phyloP scores from a whole-genome alignment of 2,888 invertebrate genomes.

The Mantis religiosa region DNA sequence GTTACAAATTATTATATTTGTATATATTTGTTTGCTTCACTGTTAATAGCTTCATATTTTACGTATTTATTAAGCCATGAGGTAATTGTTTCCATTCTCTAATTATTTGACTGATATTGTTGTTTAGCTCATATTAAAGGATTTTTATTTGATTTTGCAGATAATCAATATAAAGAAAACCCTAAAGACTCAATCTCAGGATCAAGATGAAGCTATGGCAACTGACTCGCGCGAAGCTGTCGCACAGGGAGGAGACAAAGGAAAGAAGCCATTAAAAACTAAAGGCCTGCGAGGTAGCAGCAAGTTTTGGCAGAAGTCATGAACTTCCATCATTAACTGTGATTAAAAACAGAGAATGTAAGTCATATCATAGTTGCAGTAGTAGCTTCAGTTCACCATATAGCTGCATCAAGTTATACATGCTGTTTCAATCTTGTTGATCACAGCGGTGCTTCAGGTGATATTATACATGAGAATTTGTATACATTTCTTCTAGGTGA shows the following conservation, averaged over 20 bases:
- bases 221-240: conserved; percentile 65
- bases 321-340: background rate
- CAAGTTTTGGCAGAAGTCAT: conserved; percentile 60
- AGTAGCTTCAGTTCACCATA: too few species aligned
- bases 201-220: conserved; percentile 81
- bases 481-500: too few species aligned
- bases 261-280: conserved; percentile 58
- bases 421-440: too few species aligned
- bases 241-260: conserved; percentile 53
- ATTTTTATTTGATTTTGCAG: conserved; percentile 47
- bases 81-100: too few species aligned
- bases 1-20: too few species aligned
- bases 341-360: background rate
- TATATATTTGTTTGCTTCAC: too few species aligned
- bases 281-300: conserved; percentile 62
- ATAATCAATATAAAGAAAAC: conserved; percentile 84
- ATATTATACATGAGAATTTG: too few species aligned
- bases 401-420: too few species aligned
- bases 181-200: conserved; percentile 72
- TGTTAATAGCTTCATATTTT: too few species aligned
- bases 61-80: too few species aligned
- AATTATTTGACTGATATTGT: background rate
- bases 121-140: background rate
- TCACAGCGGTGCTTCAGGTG: too few species aligned
- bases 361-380: background rate